These are phyloP conservation scores for Paracentrotus lividus DNA, from an alignment of 53 echinoderm and acorn worm genomes.

Conservation along the genomic window DNA sequence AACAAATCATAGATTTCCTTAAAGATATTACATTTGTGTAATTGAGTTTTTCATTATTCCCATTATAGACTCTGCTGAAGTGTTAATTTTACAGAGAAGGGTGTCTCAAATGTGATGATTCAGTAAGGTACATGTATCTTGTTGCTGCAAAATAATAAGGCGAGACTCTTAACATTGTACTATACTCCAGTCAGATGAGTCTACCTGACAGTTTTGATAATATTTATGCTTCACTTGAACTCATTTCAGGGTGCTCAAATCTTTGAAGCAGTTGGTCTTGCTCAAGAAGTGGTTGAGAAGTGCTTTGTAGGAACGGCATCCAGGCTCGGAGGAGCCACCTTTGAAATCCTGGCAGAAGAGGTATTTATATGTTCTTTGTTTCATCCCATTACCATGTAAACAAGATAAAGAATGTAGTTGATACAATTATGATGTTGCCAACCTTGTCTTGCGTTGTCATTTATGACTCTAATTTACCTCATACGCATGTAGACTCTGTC, in stretches of 20 bases:
- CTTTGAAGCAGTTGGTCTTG: slow-evolving; percentile 96
- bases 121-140: slow-evolving; percentile 99
- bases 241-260: slow-evolving; percentile 94
- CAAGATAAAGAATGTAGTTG: too few species aligned
- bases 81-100: slow-evolving; percentile 80
- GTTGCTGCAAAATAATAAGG: slow-evolving; percentile 94
- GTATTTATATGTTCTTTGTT: too few species aligned
- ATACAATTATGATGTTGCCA: too few species aligned
- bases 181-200: too few species aligned
- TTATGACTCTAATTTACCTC: too few species aligned
- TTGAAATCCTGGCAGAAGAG: slow-evolving; percentile 94
- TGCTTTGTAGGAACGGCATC: slow-evolving; percentile 94
- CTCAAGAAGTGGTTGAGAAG: slow-evolving; percentile 93
- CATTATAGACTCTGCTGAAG: slow-evolving; percentile 69
- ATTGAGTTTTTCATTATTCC: not conserved
- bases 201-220: too few species aligned
- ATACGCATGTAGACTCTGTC: too few species aligned
- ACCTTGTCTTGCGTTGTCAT: too few species aligned
- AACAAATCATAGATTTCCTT: too few species aligned
- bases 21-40: too few species aligned
- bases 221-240: not conserved
- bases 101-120: slow-evolving; percentile 94
- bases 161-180: too few species aligned
- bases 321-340: slow-evolving; percentile 89
- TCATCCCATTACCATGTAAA: too few species aligned